phyloP scores from a whole-genome alignment of 2,113 vertebrate genomes.

The Percopsis transmontana region DNA sequence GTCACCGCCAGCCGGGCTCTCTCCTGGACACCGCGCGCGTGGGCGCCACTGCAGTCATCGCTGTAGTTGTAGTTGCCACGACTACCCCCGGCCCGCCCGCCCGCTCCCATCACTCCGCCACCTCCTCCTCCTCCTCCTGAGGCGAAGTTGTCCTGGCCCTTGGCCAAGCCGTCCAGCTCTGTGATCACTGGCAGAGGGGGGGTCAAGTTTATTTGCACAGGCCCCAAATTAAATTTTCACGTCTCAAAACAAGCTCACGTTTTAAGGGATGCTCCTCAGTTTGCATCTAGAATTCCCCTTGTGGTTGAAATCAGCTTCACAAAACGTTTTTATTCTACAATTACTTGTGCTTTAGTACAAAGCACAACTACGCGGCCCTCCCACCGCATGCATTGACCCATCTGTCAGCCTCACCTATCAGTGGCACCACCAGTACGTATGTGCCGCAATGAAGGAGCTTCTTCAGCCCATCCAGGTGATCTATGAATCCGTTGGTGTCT shows the following conservation, averaged over 20 bases:
- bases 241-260: background rate
- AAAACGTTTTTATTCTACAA: too few relatives aligned
- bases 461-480: slow-evolving; percentile 87
- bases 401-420: slow-evolving; percentile 85
- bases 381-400: background rate
- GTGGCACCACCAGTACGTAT: slow-evolving; percentile 95
- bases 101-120: slow-evolving; percentile 55
- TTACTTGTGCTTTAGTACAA: too few relatives aligned
- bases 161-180: slow-evolving; percentile 94
- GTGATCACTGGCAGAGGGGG: slow-evolving; percentile 87
- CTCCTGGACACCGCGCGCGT: slow-evolving; percentile 90
- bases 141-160: slow-evolving; percentile 85
- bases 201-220: too few relatives aligned
- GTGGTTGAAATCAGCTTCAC: too few relatives aligned
- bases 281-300: too few relatives aligned
- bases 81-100: slow-evolving; percentile 63
- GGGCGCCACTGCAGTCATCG: slow-evolving; percentile 42
- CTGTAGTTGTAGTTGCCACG: slow-evolving; percentile 43
- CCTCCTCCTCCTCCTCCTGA: slow-evolving; percentile 63
- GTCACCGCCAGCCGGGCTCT: slow-evolving; percentile 87
- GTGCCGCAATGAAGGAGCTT: slow-evolving; percentile 86
- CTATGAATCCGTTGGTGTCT: slow-evolving; percentile 97
- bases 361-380: background rate
- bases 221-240: too few relatives aligned
- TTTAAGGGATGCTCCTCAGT: background rate